Percentiles rank a stretch among this genome's conserved stretches.
Evolutionary conservation across 2,888 invertebrate species (phyloP).

Genomic region (Nemurella pictetii): DNA sequence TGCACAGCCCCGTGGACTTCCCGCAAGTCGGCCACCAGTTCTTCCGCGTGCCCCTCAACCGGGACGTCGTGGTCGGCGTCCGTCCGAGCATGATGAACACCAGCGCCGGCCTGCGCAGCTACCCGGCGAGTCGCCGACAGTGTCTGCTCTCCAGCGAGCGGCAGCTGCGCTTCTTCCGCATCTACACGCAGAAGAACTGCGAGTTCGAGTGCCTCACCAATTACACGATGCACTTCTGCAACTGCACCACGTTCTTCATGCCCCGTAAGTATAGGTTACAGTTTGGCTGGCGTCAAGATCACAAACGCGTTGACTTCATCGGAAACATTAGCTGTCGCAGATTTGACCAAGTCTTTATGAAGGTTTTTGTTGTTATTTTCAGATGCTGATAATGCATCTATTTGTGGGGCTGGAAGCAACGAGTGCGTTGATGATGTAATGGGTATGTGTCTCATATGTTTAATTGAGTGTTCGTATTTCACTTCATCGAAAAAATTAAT

Average conservation of each 20-base stretch:
- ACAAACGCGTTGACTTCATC: not conserved
- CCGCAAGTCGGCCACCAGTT: conserved; percentile 70
- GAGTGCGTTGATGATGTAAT: conserved; percentile 59
- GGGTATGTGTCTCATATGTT: too few relatives aligned
- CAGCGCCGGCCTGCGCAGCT: conserved; percentile 64
- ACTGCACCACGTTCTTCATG: conserved; percentile 73
- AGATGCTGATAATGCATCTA: conserved; percentile 59
- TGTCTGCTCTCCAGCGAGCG: conserved; percentile 71
- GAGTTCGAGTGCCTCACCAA: conserved; percentile 73
- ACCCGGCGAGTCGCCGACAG: conserved; percentile 60
- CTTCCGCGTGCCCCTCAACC: conserved; percentile 69
- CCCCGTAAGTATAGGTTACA: conserved; percentile 57
- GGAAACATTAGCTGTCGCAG: not conserved
- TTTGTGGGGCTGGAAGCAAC: conserved; percentile 62
- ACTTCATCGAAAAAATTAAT: too few relatives aligned
- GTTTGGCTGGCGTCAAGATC: not conserved
- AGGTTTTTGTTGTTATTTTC: too few relatives aligned
- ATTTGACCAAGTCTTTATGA: too few relatives aligned
- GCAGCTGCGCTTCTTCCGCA: conserved; percentile 64
- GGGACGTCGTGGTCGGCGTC: conserved; percentile 71
- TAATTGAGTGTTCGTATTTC: too few relatives aligned
- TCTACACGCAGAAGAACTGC: conserved; percentile 74
- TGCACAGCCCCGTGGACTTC: conserved; percentile 70
- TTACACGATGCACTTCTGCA: conserved; percentile 63
- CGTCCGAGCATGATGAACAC: conserved; percentile 79